Evolutionary conservation across 30 jellyfish, hydroid and myxozoan genomes (phyloP).

Genomic region (Aurelia sp.): DNA sequence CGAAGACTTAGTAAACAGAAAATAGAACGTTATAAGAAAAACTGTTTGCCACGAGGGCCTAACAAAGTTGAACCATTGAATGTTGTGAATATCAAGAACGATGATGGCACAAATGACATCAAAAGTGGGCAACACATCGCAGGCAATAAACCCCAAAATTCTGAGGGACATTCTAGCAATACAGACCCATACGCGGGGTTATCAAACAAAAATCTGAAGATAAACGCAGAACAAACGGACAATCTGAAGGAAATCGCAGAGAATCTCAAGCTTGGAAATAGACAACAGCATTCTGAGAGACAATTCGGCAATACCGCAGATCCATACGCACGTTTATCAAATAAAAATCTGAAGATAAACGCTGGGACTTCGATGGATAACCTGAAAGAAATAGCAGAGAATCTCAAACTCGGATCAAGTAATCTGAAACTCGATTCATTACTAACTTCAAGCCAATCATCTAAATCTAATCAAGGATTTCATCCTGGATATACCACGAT

Average conservation of each 20-base stretch:
- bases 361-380: not conserved
- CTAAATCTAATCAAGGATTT: conserved; percentile 46
- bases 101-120: not conserved
- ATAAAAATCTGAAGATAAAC: not conserved
- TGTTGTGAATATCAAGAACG: conserved; percentile 13
- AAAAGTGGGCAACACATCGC: not conserved
- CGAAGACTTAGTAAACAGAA: conserved; percentile 17
- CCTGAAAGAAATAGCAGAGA: not conserved
- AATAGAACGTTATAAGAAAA: conserved; percentile 24
- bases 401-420: conserved; percentile 8
- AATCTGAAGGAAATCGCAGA: no score
- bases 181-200: not conserved
- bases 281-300: no score
- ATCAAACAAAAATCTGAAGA: not conserved
- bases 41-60: conserved; percentile 47
- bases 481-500: conserved; percentile 77
- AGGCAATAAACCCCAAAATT: no score
- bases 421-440: conserved; percentile 27
- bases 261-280: no score
- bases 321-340: no score
- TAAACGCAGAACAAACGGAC: no score
- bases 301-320: no score
- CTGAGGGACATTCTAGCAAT: not conserved
- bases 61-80: conserved; percentile 29
- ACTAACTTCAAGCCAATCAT: conserved; percentile 16